Conservation (phyloP, 2,113 vertebrate species). For the Ammodramus savannarum region DNA sequence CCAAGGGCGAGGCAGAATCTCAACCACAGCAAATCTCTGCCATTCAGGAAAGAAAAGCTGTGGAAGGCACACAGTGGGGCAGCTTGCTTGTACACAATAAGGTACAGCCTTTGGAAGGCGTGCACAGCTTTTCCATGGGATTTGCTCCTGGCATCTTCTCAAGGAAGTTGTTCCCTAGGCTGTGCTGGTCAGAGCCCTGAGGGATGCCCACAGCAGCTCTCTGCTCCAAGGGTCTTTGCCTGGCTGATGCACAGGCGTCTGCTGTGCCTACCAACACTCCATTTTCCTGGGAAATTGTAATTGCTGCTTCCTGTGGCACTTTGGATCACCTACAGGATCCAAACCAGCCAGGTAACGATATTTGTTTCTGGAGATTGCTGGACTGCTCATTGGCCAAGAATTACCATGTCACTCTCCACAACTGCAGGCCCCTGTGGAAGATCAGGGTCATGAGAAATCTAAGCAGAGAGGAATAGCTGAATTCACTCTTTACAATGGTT, state of each 20-base stretch:
- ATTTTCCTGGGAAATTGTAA: not conserved
- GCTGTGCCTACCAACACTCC: not conserved
- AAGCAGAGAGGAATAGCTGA: constrained; percentile 15
- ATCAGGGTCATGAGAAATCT: constrained; percentile 40
- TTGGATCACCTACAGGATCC: not conserved
- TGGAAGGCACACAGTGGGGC: not conserved
- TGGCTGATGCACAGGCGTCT: not conserved
- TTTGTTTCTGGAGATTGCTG: not conserved
- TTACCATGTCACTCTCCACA: not conserved
- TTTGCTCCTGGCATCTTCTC: not conserved
- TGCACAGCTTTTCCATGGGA: not conserved
- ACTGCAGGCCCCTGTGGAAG: not conserved
- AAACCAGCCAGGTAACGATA: not conserved
- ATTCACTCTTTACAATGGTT: constrained; percentile 2
- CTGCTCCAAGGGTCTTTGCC: not conserved
- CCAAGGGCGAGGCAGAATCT: not conserved
- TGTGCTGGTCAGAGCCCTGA: not conserved
- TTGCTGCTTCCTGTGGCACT: not conserved
- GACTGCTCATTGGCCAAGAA: not conserved
- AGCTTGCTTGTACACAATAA: not conserved
- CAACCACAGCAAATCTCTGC: not conserved
- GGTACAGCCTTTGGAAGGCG: not conserved
- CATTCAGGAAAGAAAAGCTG: not conserved
- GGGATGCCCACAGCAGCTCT: not conserved
- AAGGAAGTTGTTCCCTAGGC: not conserved